Evolutionary conservation across 2,797 vertebrate species (phyloP), one percentile per base, ranked within the genome.

Genomic region (Chloroceryle inda): DNA sequence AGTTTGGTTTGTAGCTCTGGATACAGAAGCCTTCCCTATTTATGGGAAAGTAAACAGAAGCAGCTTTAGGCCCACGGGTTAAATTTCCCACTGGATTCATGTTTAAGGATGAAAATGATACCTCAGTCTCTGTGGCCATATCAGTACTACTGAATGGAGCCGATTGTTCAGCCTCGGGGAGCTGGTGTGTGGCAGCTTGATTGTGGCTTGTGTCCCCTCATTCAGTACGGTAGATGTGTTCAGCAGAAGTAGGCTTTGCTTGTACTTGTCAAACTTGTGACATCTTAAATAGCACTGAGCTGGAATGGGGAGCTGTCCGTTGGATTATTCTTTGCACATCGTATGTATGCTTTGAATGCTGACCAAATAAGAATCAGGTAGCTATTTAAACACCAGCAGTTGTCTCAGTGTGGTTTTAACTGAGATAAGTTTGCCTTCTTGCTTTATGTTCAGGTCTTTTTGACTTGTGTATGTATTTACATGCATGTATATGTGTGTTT

Each of bases 81-180:
- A 45, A 16, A 61, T 63, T 86, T 85, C 23, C 2, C 27, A 15
- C 35, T 42, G 40, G 11, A 13, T 72, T 61, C 0, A 4, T 64
- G 6, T 77, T 35, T 53, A 44, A 59, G 24, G 27, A 17, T 50
- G 11, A 21, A 86, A 79, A 33, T 62, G 47, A 20, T 79, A 4
- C 35, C 14, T 74, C 14, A 3, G 3, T 68, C n/a, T 68, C 13
- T 12, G 4, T 87, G 64, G 19, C 52, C 11, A 0, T 62, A 14
- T 44, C 44, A 5, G 0, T 72, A 5, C 0, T 4, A 26, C 15
- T 66, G 21, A 69, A 33, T 16, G 10, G 24, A 52, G n/a, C 6
- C 33, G 13, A 26, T 22, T 29, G 11, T 68, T 86, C n/a, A 62
- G 7, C 31, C 9, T 37, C 63, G 59, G 12, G 23, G 56, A 55